phyloP scores from a whole-genome alignment of 2,888 invertebrate species.

The Lathronympha strigana region DNA sequence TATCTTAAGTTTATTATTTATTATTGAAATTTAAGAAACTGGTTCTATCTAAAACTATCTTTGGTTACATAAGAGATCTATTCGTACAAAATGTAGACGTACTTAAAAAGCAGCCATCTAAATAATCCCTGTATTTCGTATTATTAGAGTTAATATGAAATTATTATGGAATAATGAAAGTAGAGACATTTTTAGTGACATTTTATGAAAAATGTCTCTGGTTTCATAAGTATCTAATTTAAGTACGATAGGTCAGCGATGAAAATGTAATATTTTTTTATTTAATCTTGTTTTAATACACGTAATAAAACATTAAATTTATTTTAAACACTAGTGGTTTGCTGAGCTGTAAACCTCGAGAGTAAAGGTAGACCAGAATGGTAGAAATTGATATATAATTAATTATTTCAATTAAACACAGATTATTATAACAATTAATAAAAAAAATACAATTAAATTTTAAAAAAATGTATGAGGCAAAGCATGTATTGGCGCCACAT shows the following conservation, averaged over 20 bases:
- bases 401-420: too few species aligned
- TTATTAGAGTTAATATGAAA: conserved; percentile 42
- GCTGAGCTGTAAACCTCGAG: too few species aligned
- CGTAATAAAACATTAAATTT: too few species aligned
- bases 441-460: too few species aligned
- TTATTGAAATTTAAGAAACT: conserved; percentile 6
- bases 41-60: conserved; percentile 15
- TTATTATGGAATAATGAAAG: conserved; percentile 5
- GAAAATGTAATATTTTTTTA: conserved; percentile 3
- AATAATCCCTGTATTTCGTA: conserved; percentile 75
- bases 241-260: too few species aligned
- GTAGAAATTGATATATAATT: too few species aligned
- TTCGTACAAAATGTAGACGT: conserved; percentile 61
- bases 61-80: conserved; percentile 59
- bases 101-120: conserved; percentile 60
- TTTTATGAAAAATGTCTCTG: not conserved
- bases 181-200: not conserved
- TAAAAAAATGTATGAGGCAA: too few species aligned
- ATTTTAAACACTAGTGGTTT: too few species aligned
- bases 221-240: not conserved
- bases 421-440: too few species aligned
- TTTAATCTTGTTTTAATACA: too few species aligned
- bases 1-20: not conserved
- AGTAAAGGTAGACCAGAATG: too few species aligned
- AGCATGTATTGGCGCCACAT: too few species aligned